These are phyloP conservation scores for Eulacestoma nigropectus DNA, from an alignment of 2,113 vertebrate species.

Conservation along the genomic window DNA sequence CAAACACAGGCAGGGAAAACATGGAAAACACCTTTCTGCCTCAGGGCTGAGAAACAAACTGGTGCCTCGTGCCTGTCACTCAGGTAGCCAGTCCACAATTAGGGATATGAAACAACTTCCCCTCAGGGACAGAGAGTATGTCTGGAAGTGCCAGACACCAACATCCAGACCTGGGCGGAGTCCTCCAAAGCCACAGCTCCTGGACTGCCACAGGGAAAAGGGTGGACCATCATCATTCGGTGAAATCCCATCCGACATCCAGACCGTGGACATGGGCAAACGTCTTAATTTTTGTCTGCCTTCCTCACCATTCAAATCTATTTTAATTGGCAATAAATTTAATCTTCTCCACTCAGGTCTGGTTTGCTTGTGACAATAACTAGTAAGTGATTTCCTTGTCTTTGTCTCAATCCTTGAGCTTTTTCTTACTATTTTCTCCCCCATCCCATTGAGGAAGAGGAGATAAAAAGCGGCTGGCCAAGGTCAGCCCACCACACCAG, in stretches of 20 bases:
- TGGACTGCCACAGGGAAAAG: background rate
- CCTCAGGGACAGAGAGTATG: background rate
- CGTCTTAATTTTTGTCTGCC: background rate
- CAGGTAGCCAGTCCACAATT: background rate
- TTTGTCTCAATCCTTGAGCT: background rate
- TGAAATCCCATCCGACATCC: rapidly evolving
- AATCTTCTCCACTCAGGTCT: background rate
- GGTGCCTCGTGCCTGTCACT: background rate
- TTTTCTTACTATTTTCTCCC: background rate
- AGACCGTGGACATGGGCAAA: rapidly evolving
- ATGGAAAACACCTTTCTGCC: background rate
- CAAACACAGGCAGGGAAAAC: background rate
- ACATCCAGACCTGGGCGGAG: rapidly evolving
- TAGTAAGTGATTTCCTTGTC: background rate
- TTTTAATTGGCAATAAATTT: background rate
- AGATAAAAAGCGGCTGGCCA: background rate
- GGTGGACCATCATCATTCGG: rapidly evolving
- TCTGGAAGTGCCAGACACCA: background rate
- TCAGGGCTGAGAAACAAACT: background rate
- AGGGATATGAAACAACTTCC: background rate
- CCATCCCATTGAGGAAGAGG: rapidly evolving
- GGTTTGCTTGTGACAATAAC: background rate
- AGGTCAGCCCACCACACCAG: background rate
- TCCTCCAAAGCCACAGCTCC: background rate
- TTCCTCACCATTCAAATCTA: background rate